phyloP scores from a whole-genome alignment of 2,888 invertebrate species.

The Zonitis immaculata region DNA sequence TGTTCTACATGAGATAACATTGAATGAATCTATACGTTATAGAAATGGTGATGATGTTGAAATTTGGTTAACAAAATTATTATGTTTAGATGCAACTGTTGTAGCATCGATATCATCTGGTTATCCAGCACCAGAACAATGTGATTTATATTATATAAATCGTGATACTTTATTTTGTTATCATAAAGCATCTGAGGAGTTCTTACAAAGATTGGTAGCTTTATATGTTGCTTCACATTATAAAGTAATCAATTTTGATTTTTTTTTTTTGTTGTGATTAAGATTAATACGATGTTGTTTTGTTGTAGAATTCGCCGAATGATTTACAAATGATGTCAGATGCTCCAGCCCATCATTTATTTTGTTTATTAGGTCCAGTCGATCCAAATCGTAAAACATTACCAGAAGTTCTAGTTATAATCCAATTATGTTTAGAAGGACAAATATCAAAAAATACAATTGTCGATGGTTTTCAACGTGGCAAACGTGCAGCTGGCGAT shows the following conservation, averaged over 20 bases:
- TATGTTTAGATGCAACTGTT: conserved; percentile 84
- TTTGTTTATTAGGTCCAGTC: conserved; percentile 87
- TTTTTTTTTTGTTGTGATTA: not conserved
- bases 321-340: conserved; percentile 98
- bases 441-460: conserved; percentile 69
- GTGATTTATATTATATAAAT: conserved; percentile 84
- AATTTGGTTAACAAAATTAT: conserved; percentile 81
- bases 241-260: conserved; percentile 57
- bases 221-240: conserved; percentile 98
- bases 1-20: conserved; percentile 56
- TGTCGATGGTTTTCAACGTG: conserved; percentile 73
- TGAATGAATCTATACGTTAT: conserved; percentile 95
- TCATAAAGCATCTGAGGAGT: conserved; percentile 87
- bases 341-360: conserved; percentile 96
- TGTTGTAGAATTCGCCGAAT: conserved; percentile 85
- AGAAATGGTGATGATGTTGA: conserved; percentile 82
- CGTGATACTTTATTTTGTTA: conserved; percentile 95
- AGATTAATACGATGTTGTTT: too few species aligned
- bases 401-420: conserved; percentile 90
- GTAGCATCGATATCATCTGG: conserved; percentile 66
- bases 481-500: conserved; percentile 91
- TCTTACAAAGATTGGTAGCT: conserved; percentile 86
- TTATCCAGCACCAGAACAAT: conserved; percentile 83
- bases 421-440: conserved; percentile 79
- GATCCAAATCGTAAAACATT: conserved; percentile 64